Evolutionary conservation across 2,888 invertebrate species (phyloP).

Genomic region (Panopea generosa): DNA sequence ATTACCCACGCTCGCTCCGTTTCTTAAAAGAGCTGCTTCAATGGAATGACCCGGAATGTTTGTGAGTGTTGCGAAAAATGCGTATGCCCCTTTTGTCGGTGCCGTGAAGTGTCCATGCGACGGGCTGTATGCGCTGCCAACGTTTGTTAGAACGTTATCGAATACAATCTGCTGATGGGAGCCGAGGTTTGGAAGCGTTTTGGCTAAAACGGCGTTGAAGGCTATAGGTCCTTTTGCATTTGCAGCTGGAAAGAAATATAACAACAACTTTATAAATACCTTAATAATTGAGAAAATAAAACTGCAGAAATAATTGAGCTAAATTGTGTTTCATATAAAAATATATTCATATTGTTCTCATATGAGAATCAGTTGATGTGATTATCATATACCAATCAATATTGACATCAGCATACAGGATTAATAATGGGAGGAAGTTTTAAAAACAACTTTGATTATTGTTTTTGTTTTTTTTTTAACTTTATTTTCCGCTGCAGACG

Average conservation of each 20-base stretch:
- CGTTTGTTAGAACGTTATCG: slow-evolving; percentile 40
- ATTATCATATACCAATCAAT: too few relatives aligned
- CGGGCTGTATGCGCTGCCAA: slow-evolving; percentile 30
- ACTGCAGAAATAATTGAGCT: too few relatives aligned
- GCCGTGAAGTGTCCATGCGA: slow-evolving; percentile 32
- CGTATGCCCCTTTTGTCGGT: slow-evolving; percentile 36
- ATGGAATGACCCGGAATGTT: background rate
- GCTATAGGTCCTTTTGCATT: slow-evolving; percentile 25
- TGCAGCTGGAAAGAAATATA: background rate
- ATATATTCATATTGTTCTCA: too few relatives aligned
- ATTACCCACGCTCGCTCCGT: background rate
- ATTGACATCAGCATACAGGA: too few relatives aligned
- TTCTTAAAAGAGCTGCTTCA: background rate
- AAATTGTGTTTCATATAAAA: too few relatives aligned
- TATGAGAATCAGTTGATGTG: too few relatives aligned
- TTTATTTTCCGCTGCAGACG: too few relatives aligned
- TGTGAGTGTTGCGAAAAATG: background rate
- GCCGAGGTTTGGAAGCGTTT: slow-evolving; percentile 27
- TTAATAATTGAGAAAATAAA: too few relatives aligned
- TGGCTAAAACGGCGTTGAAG: slow-evolving; percentile 35
- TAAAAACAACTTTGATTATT: too few relatives aligned
- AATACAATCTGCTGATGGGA: slow-evolving; percentile 43
- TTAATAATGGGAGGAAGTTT: too few relatives aligned
- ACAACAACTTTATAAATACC: too few relatives aligned
- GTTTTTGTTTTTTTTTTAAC: too few relatives aligned